Conservation (phyloP, 2,113 vertebrate species). For the Myotis yumanensis region DNA sequence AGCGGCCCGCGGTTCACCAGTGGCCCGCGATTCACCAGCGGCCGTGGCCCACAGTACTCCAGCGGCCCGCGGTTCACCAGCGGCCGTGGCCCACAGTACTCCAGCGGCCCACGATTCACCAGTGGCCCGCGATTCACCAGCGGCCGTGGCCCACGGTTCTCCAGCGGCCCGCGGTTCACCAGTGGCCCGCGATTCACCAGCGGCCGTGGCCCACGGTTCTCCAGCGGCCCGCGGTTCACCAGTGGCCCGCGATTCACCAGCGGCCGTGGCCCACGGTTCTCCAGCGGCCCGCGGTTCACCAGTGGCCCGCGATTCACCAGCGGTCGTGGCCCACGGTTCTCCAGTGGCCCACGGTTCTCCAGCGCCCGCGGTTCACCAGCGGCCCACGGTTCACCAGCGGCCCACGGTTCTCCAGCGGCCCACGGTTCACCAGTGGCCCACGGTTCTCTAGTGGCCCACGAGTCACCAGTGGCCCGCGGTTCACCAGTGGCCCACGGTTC, state of each 20-base stretch:
- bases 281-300: not conserved
- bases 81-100: not conserved
- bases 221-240: fast-evolving
- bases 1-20: fast-evolving
- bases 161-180: not conserved
- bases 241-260: fast-evolving
- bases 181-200: fast-evolving
- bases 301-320: fast-evolving
- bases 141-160: not conserved
- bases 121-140: too few species aligned
- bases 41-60: not conserved
- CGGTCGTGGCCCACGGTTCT: fast-evolving
- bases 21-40: fast-evolving
- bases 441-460: not conserved
- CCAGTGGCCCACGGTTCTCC: not conserved
- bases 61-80: fast-evolving
- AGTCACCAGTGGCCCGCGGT: too few species aligned
- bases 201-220: not conserved
- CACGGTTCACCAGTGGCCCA: not conserved
- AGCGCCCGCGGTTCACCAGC: too few species aligned
- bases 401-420: too few species aligned
- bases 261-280: too few species aligned
- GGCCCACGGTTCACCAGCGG: too few species aligned
- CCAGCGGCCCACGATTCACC: not conserved
- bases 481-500: too few species aligned